These are phyloP conservation scores for Hippoglossus stenolepis DNA, from an alignment of 2,113 vertebrate genomes.

Conservation along the genomic window DNA sequence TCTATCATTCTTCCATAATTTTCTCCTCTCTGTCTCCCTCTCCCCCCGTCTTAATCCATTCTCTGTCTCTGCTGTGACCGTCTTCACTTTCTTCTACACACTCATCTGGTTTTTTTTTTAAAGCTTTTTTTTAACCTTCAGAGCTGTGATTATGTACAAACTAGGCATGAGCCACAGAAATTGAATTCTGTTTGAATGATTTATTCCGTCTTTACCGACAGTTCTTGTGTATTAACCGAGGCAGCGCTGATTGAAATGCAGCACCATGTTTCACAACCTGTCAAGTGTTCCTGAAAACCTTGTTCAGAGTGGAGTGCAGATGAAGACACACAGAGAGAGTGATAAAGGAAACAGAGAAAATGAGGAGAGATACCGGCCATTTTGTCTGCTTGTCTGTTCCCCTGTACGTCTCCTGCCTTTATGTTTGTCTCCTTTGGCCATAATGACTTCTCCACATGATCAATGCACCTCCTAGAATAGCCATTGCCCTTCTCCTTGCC, in stretches of 20 bases:
- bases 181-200: slow-evolving; percentile 54
- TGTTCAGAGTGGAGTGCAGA: slow-evolving; percentile 63
- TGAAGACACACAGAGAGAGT: slow-evolving; percentile 51
- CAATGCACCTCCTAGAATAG: slow-evolving; percentile 55
- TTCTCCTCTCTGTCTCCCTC: slow-evolving; percentile 8
- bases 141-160: slow-evolving; percentile 52
- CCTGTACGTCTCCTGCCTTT: slow-evolving; percentile 21
- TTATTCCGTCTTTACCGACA: slow-evolving; percentile 42
- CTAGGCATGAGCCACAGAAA: slow-evolving; percentile 43
- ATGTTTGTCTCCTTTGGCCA: slow-evolving; percentile 42
- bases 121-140: slow-evolving; percentile 10
- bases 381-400: slow-evolving; percentile 34
- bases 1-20: slow-evolving; percentile 24
- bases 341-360: slow-evolving; percentile 53
- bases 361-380: slow-evolving; percentile 27
- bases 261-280: slow-evolving; percentile 44
- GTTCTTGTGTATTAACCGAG: slow-evolving; percentile 60
- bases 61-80: slow-evolving; percentile 9
- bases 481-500: slow-evolving; percentile 51
- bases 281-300: slow-evolving; percentile 69
- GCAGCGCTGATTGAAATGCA: slow-evolving; percentile 66
- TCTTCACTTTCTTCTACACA: slow-evolving; percentile 17
- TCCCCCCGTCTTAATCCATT: background rate
- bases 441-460: slow-evolving; percentile 59
- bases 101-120: background rate